Evolutionary conservation across 2,113 vertebrate genomes (phyloP).

Genomic region (Psilopsiagon aymara): DNA sequence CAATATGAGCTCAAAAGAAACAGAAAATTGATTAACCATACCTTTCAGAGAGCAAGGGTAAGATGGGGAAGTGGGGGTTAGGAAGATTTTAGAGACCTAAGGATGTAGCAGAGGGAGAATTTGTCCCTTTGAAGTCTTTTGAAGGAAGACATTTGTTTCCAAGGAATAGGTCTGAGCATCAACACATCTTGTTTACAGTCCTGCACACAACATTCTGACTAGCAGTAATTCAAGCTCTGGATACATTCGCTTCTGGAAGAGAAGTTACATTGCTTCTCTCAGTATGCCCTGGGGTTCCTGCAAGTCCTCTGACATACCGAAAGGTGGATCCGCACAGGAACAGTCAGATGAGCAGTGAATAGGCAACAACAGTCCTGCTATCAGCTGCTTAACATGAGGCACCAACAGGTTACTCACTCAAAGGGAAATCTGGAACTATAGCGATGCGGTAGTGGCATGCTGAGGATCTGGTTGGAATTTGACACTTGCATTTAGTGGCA

Average conservation of each 20-base stretch:
- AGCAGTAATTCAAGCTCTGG: not conserved
- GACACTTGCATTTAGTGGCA: slow-evolving; percentile 21
- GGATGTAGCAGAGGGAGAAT: not conserved
- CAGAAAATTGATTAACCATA: not conserved
- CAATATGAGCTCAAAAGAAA: not conserved
- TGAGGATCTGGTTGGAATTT: slow-evolving; percentile 38
- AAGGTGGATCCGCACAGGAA: not conserved
- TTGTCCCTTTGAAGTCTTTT: not conserved
- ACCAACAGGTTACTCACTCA: not conserved
- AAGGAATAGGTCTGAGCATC: not conserved
- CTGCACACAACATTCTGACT: not conserved
- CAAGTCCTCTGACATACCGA: fast-evolving
- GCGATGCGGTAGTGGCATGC: not conserved
- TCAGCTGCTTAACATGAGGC: not conserved
- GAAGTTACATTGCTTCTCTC: not conserved
- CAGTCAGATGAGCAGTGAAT: not conserved
- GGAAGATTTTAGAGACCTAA: not conserved
- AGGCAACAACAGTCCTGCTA: not conserved
- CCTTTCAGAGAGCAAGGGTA: not conserved
- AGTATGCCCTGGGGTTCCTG: fast-evolving
- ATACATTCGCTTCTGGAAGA: not conserved
- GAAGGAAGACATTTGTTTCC: not conserved
- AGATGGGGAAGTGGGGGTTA: not conserved
- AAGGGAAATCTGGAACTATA: not conserved
- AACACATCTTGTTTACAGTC: not conserved